Conservation (phyloP, 2,888 invertebrate species). For the Stenodema calcarata region DNA sequence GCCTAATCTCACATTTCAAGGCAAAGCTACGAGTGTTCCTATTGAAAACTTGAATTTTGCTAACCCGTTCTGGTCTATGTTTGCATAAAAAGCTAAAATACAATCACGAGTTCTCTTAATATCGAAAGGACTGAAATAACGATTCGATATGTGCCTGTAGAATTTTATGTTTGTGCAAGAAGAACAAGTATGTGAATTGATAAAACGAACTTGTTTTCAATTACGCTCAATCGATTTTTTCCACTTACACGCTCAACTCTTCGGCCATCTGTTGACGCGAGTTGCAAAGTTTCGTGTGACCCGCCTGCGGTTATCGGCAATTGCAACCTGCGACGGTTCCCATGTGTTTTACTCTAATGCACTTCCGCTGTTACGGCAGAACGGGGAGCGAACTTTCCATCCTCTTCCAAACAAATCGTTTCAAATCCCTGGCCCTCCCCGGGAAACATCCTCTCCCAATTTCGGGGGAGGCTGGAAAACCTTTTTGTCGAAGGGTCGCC, state of each 20-base stretch:
- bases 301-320: constrained; percentile 27
- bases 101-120: no score
- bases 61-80: no score
- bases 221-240: neutral
- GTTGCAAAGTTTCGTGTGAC: constrained; percentile 11
- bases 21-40: no score
- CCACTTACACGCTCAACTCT: neutral
- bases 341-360: constrained; percentile 31
- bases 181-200: no score
- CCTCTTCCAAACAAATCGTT: constrained; percentile 33
- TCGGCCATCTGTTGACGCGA: constrained; percentile 14
- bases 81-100: no score
- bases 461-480: neutral
- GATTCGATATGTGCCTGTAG: no score
- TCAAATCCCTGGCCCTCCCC: neutral
- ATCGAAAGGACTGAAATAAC: no score
- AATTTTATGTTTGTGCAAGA: no score
- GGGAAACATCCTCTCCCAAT: neutral
- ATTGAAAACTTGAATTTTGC: no score
- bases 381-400: neutral
- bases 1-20: no score
- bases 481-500: neutral
- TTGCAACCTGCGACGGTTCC: constrained; percentile 21
- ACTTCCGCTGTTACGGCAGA: constrained; percentile 14
- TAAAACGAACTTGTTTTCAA: no score